A percentile compares a stretch with the other conserved stretches of the same genome.
phyloP scores from a whole-genome alignment of 2,113 vertebrate genomes.

The Corapipo altera region DNA sequence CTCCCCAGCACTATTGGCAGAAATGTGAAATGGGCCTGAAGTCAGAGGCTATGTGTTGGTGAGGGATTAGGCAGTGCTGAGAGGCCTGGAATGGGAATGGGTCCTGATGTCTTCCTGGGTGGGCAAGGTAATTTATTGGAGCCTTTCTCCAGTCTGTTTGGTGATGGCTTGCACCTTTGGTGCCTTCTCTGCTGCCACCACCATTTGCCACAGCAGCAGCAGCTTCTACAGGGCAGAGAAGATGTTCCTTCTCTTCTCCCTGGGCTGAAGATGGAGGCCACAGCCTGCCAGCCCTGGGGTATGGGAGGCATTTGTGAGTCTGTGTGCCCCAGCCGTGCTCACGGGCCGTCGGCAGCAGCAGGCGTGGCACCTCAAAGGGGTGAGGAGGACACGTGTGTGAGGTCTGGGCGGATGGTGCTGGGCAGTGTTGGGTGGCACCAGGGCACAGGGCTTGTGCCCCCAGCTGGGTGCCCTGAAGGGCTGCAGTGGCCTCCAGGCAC shows the following conservation, averaged over 20 bases:
- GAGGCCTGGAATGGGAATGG: too few relatives aligned
- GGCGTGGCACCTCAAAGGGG: background rate
- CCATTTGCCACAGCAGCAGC: background rate
- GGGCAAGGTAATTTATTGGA: background rate
- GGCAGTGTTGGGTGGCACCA: background rate
- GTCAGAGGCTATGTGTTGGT: fast-evolving
- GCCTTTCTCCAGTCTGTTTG: background rate
- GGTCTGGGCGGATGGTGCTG: background rate
- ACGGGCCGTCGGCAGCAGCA: too few relatives aligned
- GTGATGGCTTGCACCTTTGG: background rate
- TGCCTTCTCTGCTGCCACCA: background rate
- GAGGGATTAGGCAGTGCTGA: background rate
- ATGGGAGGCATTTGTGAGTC: background rate
- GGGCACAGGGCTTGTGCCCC: background rate
- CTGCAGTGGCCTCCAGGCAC: background rate
- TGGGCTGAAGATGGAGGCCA: background rate
- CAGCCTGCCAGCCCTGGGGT: background rate
- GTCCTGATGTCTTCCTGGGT: background rate
- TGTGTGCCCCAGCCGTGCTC: background rate
- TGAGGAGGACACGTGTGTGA: background rate
- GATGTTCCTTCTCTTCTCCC: background rate
- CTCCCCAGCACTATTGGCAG: background rate
- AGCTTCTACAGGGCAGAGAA: background rate
- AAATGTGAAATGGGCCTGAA: background rate
- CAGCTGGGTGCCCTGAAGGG: background rate